These are phyloP conservation scores for Venturia canescens DNA, from an alignment of 1,140 invertebrate genomes.

Conservation along the genomic window DNA sequence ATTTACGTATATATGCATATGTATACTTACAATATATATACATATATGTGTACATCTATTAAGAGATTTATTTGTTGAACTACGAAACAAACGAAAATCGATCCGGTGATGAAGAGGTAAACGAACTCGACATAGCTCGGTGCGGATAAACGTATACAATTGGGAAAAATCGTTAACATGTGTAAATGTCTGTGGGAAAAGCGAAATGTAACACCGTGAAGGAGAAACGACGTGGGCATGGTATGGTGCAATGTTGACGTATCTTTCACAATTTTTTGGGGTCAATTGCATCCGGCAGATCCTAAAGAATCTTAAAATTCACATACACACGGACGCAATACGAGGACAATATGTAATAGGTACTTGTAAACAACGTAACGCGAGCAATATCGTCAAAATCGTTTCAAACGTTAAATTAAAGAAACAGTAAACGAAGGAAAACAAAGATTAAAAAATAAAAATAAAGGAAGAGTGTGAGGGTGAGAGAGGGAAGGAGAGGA, in stretches of 20 bases:
- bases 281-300: slow-evolving; percentile 46
- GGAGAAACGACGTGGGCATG: neutral
- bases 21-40: too few relatives aligned
- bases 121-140: neutral
- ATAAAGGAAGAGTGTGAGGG: neutral
- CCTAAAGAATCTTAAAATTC: slow-evolving; percentile 37
- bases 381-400: slow-evolving; percentile 49
- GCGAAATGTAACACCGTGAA: neutral
- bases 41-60: too few relatives aligned
- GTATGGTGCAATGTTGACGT: slow-evolving; percentile 23
- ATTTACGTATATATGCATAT: too few relatives aligned
- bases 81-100: neutral
- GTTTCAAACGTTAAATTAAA: slow-evolving; percentile 30
- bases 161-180: neutral
- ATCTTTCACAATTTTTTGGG: slow-evolving; percentile 33
- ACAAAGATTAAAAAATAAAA: slow-evolving; percentile 1
- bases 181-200: slow-evolving; percentile 12
- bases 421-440: slow-evolving; percentile 28
- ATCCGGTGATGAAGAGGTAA: slow-evolving; percentile 10
- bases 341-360: slow-evolving; percentile 51
- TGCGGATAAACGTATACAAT: too few relatives aligned
- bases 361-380: slow-evolving; percentile 47
- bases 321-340: slow-evolving; percentile 24
- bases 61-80: neutral
- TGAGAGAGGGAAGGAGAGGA: neutral